A percentile compares a stretch with the other conserved stretches of the same genome.
These are phyloP conservation scores for Vulpes ferrilata DNA, from an alignment of 2,113 vertebrate species.

Conservation along the genomic window DNA sequence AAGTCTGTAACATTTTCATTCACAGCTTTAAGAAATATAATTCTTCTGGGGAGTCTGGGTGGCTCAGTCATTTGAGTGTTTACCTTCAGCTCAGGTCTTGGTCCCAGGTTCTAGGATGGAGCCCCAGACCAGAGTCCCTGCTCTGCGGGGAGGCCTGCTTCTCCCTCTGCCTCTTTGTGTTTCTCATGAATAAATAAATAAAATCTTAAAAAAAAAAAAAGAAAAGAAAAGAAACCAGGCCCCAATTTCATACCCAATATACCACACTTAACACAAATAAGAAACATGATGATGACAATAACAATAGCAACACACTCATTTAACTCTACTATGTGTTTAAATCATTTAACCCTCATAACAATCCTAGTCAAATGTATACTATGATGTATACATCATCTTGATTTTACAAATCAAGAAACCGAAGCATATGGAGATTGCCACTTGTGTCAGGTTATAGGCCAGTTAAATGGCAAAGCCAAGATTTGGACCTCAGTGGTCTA, in stretches of 20 bases:
- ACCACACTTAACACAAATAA: not conserved
- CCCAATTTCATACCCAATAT: not conserved
- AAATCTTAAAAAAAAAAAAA: too few species aligned
- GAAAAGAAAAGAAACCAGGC: not conserved
- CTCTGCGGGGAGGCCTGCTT: too few species aligned
- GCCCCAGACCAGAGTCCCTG: too few species aligned
- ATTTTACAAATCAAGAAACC: not conserved
- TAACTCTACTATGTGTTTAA: not conserved
- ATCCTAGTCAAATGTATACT: not conserved
- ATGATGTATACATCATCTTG: too few species aligned
- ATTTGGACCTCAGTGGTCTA: not conserved
- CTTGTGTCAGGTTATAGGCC: not conserved
- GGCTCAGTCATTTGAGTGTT: too few species aligned
- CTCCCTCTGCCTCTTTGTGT: too few species aligned
- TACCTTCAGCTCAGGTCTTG: too few species aligned
- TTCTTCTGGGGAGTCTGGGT: not conserved
- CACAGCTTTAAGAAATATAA: not conserved
- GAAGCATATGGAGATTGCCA: not conserved
- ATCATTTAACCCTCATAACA: not conserved
- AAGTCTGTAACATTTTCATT: conserved; percentile 3
- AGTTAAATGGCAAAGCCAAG: not conserved
- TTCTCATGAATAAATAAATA: too few species aligned
- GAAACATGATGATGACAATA: not conserved
- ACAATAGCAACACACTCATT: not conserved
- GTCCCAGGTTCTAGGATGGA: too few species aligned